Percentiles rank a stretch among this genome's conserved stretches.
Conservation (phyloP, 2,797 vertebrate species). For the Manis javanica region DNA sequence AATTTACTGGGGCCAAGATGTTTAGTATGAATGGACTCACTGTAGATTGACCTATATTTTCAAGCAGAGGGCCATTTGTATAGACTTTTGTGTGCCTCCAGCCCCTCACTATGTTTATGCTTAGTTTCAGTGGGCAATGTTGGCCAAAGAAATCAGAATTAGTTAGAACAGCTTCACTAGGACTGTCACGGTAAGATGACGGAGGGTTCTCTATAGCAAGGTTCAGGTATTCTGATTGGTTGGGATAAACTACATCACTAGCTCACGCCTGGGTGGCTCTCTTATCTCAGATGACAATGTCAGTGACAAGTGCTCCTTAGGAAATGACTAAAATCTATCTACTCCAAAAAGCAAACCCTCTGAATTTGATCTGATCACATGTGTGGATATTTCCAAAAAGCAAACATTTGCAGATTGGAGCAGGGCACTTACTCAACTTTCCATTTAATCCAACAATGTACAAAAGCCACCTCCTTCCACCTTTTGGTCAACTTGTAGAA, state of each 20-base stretch:
- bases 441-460: neutral
- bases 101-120: neutral
- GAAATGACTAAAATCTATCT: constrained; percentile 38
- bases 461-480: neutral
- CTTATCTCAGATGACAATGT: constrained; percentile 41
- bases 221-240: neutral
- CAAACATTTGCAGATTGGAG: constrained; percentile 14
- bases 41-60: neutral
- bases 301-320: neutral
- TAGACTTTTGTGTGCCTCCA: neutral
- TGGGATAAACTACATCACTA: neutral
- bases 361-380: constrained; percentile 2
- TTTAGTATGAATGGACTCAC: neutral
- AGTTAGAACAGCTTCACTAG: neutral
- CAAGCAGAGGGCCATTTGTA: neutral
- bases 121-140: neutral
- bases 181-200: neutral
- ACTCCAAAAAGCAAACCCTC: neutral
- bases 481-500: neutral
- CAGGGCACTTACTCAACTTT: neutral
- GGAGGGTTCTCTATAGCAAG: neutral
- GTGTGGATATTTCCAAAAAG: constrained; percentile 1
- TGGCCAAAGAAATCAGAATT: neutral
- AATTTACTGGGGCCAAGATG: neutral
- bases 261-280: neutral